Conservation (phyloP, 2,888 invertebrate genomes). For the Steinernema scapterisci region DNA sequence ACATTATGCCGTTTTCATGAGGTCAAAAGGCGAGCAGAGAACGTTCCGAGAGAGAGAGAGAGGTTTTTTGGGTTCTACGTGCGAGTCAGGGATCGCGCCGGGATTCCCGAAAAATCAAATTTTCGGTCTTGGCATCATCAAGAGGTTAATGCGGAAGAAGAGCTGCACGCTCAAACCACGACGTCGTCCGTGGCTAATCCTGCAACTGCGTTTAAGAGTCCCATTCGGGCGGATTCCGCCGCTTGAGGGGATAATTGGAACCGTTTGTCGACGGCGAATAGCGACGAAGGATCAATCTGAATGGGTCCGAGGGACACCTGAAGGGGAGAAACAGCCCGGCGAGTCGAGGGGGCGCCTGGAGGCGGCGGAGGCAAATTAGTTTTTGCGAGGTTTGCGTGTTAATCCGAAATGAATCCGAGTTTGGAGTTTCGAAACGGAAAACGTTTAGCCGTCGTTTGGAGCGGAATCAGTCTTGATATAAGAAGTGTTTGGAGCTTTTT, state of each 20-base stretch:
- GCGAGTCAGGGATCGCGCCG: background rate
- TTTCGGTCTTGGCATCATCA: background rate
- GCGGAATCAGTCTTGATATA: too few species aligned
- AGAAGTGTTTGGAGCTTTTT: too few species aligned
- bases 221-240: background rate
- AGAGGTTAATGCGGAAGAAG: background rate
- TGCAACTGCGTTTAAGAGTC: slow-evolving; percentile 7
- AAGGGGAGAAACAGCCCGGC: background rate
- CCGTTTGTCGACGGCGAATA: background rate
- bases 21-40: background rate
- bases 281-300: background rate
- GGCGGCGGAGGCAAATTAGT: too few species aligned
- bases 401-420: too few species aligned
- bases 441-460: too few species aligned
- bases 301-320: background rate
- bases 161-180: background rate
- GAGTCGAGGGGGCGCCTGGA: too few species aligned
- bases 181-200: background rate
- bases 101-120: too few species aligned
- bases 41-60: background rate
- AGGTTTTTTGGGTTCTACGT: background rate
- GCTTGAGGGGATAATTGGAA: background rate
- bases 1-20: too few species aligned
- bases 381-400: too few species aligned
- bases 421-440: too few species aligned